Evolutionary conservation across 2,888 invertebrate species (phyloP), one percentile per base, ranked within the genome.

Genomic region (Margaritifera margaritifera): DNA sequence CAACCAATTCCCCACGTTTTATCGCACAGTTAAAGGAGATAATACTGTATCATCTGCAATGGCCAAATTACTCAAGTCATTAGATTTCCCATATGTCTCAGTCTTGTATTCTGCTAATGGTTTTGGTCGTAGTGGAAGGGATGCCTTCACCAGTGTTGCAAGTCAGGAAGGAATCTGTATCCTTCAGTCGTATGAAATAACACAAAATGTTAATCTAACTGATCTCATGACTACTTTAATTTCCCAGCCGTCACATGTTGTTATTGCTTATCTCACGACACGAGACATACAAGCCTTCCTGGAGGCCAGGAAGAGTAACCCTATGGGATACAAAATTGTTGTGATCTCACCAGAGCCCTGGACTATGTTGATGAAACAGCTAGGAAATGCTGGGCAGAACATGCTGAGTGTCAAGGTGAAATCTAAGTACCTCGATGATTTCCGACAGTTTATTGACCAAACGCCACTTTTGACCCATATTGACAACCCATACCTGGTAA

Each of bases 11-110:
- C 82, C 82, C 20, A 84, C 81, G 8, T 86, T 86, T 69, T 78
- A 82, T 66, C 66, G 86, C 58, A 86, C 88, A 8, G 72, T 86
- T 0, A 86, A 84, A 59, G 83, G 86, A 4, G 86, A 87, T 51
- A 76, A 77, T 22, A 80, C 80, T 19, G 74, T 81, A 52, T 82
- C 84, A 1, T 72, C 84, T 20, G 88, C 89, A 1, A 80, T 90
- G 51, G 76, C 80, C 22, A 80, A 80, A 51, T 68, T 86, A 25
- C 77, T 79, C 27, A 81, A 84, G 64, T 72, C 80, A 11, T 73
- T 87, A 8, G 79, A 79, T n/a, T 79, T 84, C 60, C 69, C 62
- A n/a, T 86, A 84, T 70, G 79, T 87, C 3, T 83, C 83, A 67
- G 77, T 83, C 2, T 72, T 86, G 4, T 80, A 84, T 68, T 78